Base-by-base conservation (phyloP, 2,797 vertebrate species). In the Chrosomus eos region DNA sequence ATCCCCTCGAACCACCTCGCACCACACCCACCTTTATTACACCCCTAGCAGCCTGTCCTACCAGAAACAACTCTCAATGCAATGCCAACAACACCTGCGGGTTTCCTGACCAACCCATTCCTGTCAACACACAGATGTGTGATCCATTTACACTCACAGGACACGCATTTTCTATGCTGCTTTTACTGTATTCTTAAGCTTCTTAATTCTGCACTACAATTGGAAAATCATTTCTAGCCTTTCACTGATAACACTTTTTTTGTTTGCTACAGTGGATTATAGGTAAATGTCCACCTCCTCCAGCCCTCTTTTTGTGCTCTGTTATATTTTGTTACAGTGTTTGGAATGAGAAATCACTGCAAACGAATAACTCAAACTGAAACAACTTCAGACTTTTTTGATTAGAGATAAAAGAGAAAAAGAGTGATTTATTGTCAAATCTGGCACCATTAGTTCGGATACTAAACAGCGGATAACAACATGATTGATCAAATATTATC, bases 1-100 rank as follows among this genome's bases (percentile, higher is more conserved):
- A 83, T 85, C 88, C 80, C 77, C 55, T 74, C 76, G 60, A 74
- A 80, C 55, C 64, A 43, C 53, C 60, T 83, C 80, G 77, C 68
- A 74, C 77, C 80, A 73, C 51, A 58, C 60, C 80, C 48, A 33
- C 70, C 40, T 16, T 48, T 48, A 48, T 48, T 48, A 48, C 45
- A 48, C 45, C 45, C 45, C 45, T 48, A 16, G 51, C 71, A 58
- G 76, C 55, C 45, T 60, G 67, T 40, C 60, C 48, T 68, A 77
- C 55, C 74, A 84, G 73, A 87, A 66, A 74, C 76, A 75, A 33
- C 78, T 86, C 64, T 86, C 45, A 72, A 73, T 40, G 81, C 21
- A 82, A 79, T 45, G 26, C 60, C 85, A 58, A 86, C 76, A 66
- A 76, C 74, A 67, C 75, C 83, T 72, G 76, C 81, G 78, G 33